Evolutionary conservation across 2,888 invertebrate species (phyloP), one percentile per base, ranked within the genome.

Genomic region (Dryomyza anilis): DNA sequence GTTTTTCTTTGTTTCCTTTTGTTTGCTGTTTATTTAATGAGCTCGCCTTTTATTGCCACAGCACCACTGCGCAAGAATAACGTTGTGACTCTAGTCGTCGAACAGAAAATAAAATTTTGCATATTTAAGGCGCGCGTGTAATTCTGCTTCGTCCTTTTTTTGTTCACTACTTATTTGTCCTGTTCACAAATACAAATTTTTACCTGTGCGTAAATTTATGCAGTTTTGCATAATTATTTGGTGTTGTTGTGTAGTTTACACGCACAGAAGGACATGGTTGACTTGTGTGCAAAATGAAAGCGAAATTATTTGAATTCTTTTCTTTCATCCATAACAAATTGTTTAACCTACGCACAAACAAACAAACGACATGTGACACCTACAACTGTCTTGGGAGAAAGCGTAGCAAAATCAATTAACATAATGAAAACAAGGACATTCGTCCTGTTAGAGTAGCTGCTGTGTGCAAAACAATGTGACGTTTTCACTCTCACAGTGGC

Each of bases 1-100:
- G 19, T 23, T 21, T 48, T 21, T 21, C 25, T 50, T 23, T 50
- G n/a, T n/a, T n/a, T n/a, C n/a, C n/a, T n/a, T n/a, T n/a, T n/a
- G n/a, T n/a, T n/a, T n/a, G n/a, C n/a, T n/a, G n/a, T n/a, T n/a
- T n/a, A n/a, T n/a, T n/a, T n/a, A n/a, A n/a, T n/a, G n/a, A n/a
- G n/a, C n/a, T n/a, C n/a, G n/a, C n/a, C 27, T n/a, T 50, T 29
- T 23, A 27, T 19, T n/a, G 30, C 5, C 52, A 25, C 60, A 52
- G 60, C 50, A 52, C 50, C 36, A 36, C 27, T 36, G 30, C 60
- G n/a, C n/a, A n/a, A n/a, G n/a, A n/a, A n/a, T n/a, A n/a, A n/a
- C n/a, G n/a, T n/a, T n/a, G n/a, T n/a, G n/a, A n/a, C n/a, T 46
- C 4, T 16, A 45, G 25, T 45, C 25, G 16, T 57, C 29, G 25